Base-by-base conservation (phyloP, 2,888 invertebrate genomes). In the Hypselothyrea guttata region DNA sequence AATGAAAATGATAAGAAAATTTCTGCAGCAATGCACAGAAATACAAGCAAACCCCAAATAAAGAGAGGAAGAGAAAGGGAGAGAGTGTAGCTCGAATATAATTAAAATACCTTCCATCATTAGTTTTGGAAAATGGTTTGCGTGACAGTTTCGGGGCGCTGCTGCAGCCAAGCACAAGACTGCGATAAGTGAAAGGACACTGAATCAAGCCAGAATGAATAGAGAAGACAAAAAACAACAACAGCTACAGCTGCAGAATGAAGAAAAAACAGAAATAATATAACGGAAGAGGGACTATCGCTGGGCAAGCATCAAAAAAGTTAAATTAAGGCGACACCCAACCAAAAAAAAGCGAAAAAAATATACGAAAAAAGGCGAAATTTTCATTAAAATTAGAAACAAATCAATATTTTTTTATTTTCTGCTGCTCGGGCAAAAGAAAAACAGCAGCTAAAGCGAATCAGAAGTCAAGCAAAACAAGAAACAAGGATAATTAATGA, bases 401-500 rank as follows among this genome's bases (percentile, higher is more conserved):
- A 78, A 86, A 77, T 77, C 77, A 77, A 77, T 77, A 84, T 86
- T 81, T 86, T 86, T 84, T 77, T 55, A 34, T 1, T 34, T 42
- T 4, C 8, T 5, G 4, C 15, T 9, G 40, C 33, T 31, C 27
- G 5, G 13, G 41, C 35, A 33, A 38, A 51, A 30, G 55, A 74
- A 57, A 27, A 54, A 37, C 40, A 28, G 40, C 28, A 51, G 42
- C 44, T 28, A 57, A 64, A 49, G 64, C 67, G 62, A 83, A 78
- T 83, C 84, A 86, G 75, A 85, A 84, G 84, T 85, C 86, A 70
- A 75, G 68, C 74, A 81, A 86, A 79, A 78, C 84, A 75, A 82
- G 87, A 82, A 88, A 85, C 89, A 87, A 82, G 88, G 88, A 88
- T 88, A 88, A 88, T 88, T 88, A 88, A 88, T 88, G 89, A 88